Base-by-base conservation (phyloP, 2,888 invertebrate genomes). In the Spicauda simplicius region DNA sequence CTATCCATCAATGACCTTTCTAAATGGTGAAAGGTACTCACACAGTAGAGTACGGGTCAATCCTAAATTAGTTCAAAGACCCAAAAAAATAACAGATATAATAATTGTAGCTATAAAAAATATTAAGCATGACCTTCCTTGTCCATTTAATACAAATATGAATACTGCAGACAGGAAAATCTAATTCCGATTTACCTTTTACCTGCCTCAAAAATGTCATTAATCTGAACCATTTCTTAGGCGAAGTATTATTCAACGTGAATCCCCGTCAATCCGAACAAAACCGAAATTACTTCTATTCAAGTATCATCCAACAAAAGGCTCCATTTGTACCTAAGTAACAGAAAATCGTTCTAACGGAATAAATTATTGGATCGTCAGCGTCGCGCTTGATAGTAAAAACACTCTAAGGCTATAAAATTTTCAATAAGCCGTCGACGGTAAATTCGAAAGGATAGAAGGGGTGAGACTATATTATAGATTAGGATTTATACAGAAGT, bases 261-360 rank as follows among this genome's bases (percentile, higher is more conserved):
- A 25, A 54, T 59, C 41, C 33, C 25, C 59, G 48, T 55, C 48
- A 48, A 59, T 62, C 59, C 33, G 59, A 45, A 65, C 59, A 65
- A 65, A 61, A 65, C 54, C 59, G 59, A 60, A 65, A 65, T 65
- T 59, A 65, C 65, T 65, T 65, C 65, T 65, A 60, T 65, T 59
- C 59, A 65, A 60, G 59, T 55, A 65, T 54, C 41, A 59, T 54
- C 59, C 59, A 54, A 65, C 65, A 65, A 65, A 65, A 65, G 59
- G 11, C 45, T 16, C 65, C 59, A 65, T 65, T 64, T 65, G 59
- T 65, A 59, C 53, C 30, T 59, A 59, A 65, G 58, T 65, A 65
- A 41, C 53, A 59, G 58, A 54, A 57, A 65, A 59, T 45, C 53
- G 30, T 53, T 58, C 57, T 57, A 59, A 59, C 58, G 30, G 59